Evolutionary conservation across 1,140 invertebrate species (phyloP), one percentile per base, ranked within the genome.

Genomic region (Anadara kagoshimensis): DNA sequence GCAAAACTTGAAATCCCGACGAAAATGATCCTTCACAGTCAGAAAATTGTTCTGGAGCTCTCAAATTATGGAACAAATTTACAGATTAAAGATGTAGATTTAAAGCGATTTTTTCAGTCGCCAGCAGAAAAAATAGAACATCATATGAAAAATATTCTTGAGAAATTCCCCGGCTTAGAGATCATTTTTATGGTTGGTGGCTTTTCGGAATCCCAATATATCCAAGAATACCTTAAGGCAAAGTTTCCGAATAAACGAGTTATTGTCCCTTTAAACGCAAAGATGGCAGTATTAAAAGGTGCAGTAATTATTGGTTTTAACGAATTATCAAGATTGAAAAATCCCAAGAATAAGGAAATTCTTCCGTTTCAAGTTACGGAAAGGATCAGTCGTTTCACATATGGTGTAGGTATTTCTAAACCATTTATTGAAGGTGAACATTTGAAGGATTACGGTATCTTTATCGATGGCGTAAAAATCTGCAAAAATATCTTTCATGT

Each of bases 151-250:
- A 24, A 68, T 22, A 47, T 26, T 10, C 0, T 11, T 26, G 22
- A 44, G 5, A 47, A 20, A n/a, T 36, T 36, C 7, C 29, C 29
- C 29, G 43, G 58, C 5, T 29, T 68, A 1, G 22, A 44, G 0
- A 22, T 24, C 16, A 68, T 68, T 20, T 26, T 68, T 10, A 45
- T 68, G 66, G 66, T 68, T 7, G 66, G 66, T 24, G 66, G 66
- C 1, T 68, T 68, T 68, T 57, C 66, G 26, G 66, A 68, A 58
- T 68, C 54, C 54, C 22, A 45, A 16, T 24, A 58, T 22, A n/a
- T 68, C 7, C 41, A 58, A 16, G 18, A 68, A 8, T 20, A 44
- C 18, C 26, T 68, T 5, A 14, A 26, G 10, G 22, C 20, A 24
- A 22, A 44, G 16, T 68, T 68, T 47, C 20, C 10, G 1, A 26